Evolutionary conservation across 2,797 vertebrate genomes (phyloP), one percentile per base, ranked within the genome.

Genomic region (Nasua narica): DNA sequence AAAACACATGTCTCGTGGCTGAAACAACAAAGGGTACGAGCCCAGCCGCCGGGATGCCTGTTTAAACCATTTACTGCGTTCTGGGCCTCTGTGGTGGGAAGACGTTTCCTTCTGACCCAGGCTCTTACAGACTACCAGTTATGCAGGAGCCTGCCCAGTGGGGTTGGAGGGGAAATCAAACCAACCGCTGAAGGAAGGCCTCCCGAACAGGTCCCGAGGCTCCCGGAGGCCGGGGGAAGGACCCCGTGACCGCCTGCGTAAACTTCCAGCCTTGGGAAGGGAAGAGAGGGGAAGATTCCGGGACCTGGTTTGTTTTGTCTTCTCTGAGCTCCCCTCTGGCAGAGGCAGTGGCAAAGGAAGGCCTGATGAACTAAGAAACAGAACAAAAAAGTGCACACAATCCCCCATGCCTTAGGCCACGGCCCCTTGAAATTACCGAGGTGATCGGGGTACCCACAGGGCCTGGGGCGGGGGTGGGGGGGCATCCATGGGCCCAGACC

Each of bases 1-100:
- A 96, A 96, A 97, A 94, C 93, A 95, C 70, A 85, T 76, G 94
- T 94, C 93, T 95, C 91, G 65, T 25, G 12, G 93, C 97, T 95
- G 87, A 81, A 93, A 91, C 86, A 90, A 84, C 95, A 97, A 43
- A 94, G 94, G 10, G 7, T 54, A 60, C 0, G 1, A 32, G 27
- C 88, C 79, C 86, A 27, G 95, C 9, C 19, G 50, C 83, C 8
- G 5, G 78, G 78, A 15, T 0, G 89, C 84, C 97, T 96, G 96
- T 35, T 97, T 43, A 95, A 97, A 65, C 81, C 93, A 83, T 95
- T 94, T 72, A 84, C 43, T 25, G 43, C 2, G 2, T 29, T 83
- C 76, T 29, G n/a, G 1, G 90, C 54, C 87, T 88, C 90, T n/a
- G 81, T 9, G 62, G 95, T 89, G 0, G 8, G 79, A 82, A 91